phyloP scores from a whole-genome alignment of 2,888 invertebrate genomes.

The Clanis bilineata region DNA sequence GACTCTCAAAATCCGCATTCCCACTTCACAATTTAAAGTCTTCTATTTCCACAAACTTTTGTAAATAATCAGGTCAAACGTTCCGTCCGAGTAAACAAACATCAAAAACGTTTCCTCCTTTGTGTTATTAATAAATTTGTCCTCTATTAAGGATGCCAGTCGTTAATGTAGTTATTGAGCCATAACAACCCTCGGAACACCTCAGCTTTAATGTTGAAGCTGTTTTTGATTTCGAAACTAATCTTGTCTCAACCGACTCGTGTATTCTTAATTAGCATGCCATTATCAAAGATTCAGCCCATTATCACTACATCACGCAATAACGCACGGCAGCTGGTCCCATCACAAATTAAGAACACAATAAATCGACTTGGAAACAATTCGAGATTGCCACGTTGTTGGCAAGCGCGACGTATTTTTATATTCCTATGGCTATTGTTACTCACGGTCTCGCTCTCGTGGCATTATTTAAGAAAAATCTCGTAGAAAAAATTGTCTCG shows the following conservation, averaged over 20 bases:
- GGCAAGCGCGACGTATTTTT: slow-evolving; percentile 40
- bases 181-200: background rate
- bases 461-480: background rate
- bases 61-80: slow-evolving; percentile 4
- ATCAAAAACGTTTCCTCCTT: slow-evolving; percentile 6
- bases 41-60: background rate
- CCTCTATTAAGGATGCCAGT: slow-evolving; percentile 1
- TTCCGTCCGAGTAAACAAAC: background rate
- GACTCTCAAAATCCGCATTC: background rate
- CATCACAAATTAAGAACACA: slow-evolving; percentile 40
- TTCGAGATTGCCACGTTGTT: slow-evolving; percentile 32
- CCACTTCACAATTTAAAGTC: background rate
- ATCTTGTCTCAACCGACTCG: background rate
- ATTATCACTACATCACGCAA: slow-evolving; percentile 36
- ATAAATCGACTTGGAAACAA: slow-evolving; percentile 40
- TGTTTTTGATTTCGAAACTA: background rate
- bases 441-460: background rate
- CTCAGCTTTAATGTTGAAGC: background rate
- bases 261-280: slow-evolving; percentile 27
- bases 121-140: slow-evolving; percentile 8
- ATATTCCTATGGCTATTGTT: slow-evolving; percentile 16
- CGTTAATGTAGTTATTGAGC: background rate
- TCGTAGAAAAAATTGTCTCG: too few relatives aligned
- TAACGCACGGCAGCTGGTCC: slow-evolving; percentile 43
- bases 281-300: slow-evolving; percentile 32